Conservation (phyloP, 2,888 invertebrate genomes). For the Chrysolina americana region DNA sequence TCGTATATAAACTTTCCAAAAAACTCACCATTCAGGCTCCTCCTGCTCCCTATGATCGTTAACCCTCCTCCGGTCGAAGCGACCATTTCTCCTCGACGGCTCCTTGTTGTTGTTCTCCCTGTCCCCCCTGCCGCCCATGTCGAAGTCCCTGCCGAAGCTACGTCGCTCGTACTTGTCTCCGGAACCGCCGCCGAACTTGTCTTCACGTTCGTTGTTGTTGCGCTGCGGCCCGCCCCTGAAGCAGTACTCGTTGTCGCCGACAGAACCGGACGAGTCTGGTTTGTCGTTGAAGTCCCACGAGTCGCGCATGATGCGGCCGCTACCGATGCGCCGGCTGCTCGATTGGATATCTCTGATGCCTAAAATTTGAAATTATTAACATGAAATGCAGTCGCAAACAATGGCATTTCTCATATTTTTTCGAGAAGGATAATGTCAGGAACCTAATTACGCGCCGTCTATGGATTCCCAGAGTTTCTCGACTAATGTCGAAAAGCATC, state of each 20-base stretch:
- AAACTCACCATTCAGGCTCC: conserved; percentile 63
- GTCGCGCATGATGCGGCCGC: conserved; percentile 82
- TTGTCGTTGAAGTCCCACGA: conserved; percentile 59
- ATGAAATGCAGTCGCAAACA: too few species aligned
- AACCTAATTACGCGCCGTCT: too few species aligned
- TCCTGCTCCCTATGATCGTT: conserved; percentile 67
- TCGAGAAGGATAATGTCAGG: too few species aligned
- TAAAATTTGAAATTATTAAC: background rate
- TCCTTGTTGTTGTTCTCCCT: conserved; percentile 54
- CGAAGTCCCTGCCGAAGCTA: conserved; percentile 74
- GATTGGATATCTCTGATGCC: conserved; percentile 58
- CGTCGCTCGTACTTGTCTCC: conserved; percentile 49
- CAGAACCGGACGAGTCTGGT: conserved; percentile 21
- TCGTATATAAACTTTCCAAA: background rate
- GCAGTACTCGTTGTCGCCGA: conserved; percentile 53
- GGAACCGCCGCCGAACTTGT: conserved; percentile 44
- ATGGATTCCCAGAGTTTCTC: too few species aligned
- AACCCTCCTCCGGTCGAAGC: conserved; percentile 59
- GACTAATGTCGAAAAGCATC: too few species aligned
- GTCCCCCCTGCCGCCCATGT: conserved; percentile 64
- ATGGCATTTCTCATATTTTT: too few species aligned
- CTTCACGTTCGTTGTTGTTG: conserved; percentile 51
- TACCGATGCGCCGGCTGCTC: conserved; percentile 80
- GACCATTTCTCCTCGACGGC: conserved; percentile 55
- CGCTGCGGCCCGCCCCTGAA: conserved; percentile 53